Conservation (phyloP, 2,797 vertebrate species). For the Lepilemur septentrionalis region DNA sequence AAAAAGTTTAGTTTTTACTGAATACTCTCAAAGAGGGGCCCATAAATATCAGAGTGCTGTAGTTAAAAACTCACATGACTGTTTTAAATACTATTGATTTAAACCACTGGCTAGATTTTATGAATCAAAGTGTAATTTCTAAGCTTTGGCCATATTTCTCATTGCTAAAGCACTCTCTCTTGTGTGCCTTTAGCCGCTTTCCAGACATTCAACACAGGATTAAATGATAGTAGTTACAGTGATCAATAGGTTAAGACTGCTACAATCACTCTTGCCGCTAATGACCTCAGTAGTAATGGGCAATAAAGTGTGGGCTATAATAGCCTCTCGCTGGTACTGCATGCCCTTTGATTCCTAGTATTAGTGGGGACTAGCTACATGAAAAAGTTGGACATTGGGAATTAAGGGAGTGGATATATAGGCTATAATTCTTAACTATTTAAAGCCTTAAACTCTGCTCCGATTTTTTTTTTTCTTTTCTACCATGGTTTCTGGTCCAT, state of each 20-base stretch:
- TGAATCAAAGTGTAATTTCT: conserved; percentile 90
- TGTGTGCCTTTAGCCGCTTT: conserved; percentile 92
- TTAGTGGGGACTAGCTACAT: conserved; percentile 86
- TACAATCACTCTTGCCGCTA: conserved; percentile 98
- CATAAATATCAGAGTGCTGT: conserved; percentile 86
- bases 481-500: conserved; percentile 46
- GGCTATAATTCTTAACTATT: conserved; percentile 82
- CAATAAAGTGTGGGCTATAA: conserved; percentile 98
- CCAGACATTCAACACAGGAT: conserved; percentile 96
- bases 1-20: conserved; percentile 85
- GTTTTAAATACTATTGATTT: conserved; percentile 92
- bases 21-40: conserved; percentile 83
- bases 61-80: conserved; percentile 90
- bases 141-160: conserved; percentile 88
- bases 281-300: conserved; percentile 99
- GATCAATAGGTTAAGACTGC: conserved; percentile 99
- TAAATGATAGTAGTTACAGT: conserved; percentile 99
- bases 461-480: not conserved
- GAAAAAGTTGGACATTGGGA: conserved; percentile 83
- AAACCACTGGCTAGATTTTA: conserved; percentile 89
- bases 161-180: conserved; percentile 86
- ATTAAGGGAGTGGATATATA: conserved; percentile 81
- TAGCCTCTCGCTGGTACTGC: conserved; percentile 90
- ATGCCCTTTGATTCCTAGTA: conserved; percentile 88
- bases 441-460: conserved; percentile 52